A percentile compares a stretch with the other conserved stretches of the same genome.
phyloP scores from a whole-genome alignment of 2,888 invertebrate species.

The Diplazon laetatorius region DNA sequence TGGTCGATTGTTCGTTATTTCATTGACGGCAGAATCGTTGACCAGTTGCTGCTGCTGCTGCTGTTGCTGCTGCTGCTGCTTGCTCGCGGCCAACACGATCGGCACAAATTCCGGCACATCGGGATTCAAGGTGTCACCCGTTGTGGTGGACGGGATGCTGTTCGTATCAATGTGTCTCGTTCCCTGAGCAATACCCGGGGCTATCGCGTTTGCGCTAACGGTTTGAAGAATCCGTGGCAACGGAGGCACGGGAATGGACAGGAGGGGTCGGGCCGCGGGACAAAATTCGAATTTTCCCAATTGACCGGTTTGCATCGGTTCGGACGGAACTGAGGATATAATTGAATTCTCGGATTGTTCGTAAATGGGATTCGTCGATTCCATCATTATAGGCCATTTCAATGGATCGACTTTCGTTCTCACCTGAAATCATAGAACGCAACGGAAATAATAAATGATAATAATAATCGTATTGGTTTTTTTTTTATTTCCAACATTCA shows the following conservation, averaged over 20 bases:
- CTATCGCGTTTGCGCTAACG: slow-evolving; percentile 67
- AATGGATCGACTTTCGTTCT: slow-evolving; percentile 92
- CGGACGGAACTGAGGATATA: slow-evolving; percentile 73
- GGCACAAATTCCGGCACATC: slow-evolving; percentile 95
- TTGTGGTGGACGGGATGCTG: slow-evolving; percentile 72
- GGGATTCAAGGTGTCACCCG: slow-evolving; percentile 89
- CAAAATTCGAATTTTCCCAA: slow-evolving; percentile 80
- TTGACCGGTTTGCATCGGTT: slow-evolving; percentile 43
- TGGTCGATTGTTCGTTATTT: slow-evolving; percentile 52
- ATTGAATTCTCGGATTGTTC: slow-evolving; percentile 73
- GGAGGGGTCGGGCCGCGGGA: slow-evolving; percentile 85
- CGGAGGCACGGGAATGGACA: slow-evolving; percentile 89
- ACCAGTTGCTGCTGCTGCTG: too few species aligned
- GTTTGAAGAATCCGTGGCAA: slow-evolving; percentile 86
- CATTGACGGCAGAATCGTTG: slow-evolving; percentile 62
- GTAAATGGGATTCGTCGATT: slow-evolving; percentile 73
- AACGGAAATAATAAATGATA: neutral
- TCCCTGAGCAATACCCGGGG: slow-evolving; percentile 19
- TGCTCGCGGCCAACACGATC: slow-evolving; percentile 72
- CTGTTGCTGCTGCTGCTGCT: too few species aligned
- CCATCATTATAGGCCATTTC: slow-evolving; percentile 94
- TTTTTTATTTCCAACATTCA: too few species aligned
- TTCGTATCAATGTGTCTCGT: slow-evolving; percentile 74
- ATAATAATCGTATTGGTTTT: too few species aligned
- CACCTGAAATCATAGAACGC: slow-evolving; percentile 84